Conservation (phyloP, 2,797 vertebrate species). For the Enteromius trimaculatus region DNA sequence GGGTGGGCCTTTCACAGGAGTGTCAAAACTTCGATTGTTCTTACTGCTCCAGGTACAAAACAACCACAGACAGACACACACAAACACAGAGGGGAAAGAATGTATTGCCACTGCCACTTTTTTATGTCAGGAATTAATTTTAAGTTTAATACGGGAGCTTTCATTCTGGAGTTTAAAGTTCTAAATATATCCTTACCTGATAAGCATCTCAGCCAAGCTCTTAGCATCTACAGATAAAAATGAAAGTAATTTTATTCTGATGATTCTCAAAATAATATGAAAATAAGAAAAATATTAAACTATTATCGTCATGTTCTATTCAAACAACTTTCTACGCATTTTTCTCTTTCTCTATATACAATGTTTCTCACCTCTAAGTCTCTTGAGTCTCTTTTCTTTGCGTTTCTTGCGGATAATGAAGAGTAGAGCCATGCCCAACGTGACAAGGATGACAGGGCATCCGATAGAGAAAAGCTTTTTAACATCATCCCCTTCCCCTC, state of each 20-base stretch:
- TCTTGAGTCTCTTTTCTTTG: slow-evolving; percentile 95
- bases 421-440: slow-evolving; percentile 89
- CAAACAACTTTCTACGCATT: background rate
- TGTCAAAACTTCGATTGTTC: slow-evolving; percentile 98
- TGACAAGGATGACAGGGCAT: slow-evolving; percentile 94
- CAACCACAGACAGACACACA: slow-evolving; percentile 50
- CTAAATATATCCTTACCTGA: slow-evolving; percentile 83
- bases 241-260: slow-evolving; percentile 20
- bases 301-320: background rate
- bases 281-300: background rate
- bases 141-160: background rate
- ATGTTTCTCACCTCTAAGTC: slow-evolving; percentile 85
- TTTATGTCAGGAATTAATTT: background rate
- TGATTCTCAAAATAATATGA: background rate
- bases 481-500: slow-evolving; percentile 93
- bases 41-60: slow-evolving; percentile 82
- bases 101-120: slow-evolving; percentile 54
- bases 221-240: slow-evolving; percentile 87
- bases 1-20: slow-evolving; percentile 96
- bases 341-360: background rate
- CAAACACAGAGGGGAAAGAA: slow-evolving; percentile 52
- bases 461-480: slow-evolving; percentile 98
- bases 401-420: slow-evolving; percentile 97
- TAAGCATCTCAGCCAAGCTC: slow-evolving; percentile 98
- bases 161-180: background rate